Percentiles rank a stretch among this genome's conserved stretches.
These are phyloP conservation scores for Corvus cornix DNA, from an alignment of 2,113 vertebrate species.

Conservation along the genomic window DNA sequence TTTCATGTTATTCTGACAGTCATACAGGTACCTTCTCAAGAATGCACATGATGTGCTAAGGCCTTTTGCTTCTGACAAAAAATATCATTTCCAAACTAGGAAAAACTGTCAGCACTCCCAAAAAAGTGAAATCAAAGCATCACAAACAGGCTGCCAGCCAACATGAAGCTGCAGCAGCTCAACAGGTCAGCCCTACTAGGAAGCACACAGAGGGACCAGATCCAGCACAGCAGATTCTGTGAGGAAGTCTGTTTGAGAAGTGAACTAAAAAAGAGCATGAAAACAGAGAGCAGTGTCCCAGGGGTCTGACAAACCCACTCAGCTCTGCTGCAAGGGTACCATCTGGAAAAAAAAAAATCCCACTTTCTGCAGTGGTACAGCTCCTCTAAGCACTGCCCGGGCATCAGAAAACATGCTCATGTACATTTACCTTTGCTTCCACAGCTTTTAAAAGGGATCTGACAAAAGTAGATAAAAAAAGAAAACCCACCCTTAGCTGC, in stretches of 20 bases:
- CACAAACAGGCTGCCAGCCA: neutral
- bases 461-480: neutral
- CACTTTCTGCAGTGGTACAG: neutral
- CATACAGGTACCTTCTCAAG: neutral
- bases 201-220: neutral
- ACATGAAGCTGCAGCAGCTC: neutral
- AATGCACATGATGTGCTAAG: fast-evolving
- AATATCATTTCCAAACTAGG: neutral
- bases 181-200: neutral
- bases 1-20: neutral
- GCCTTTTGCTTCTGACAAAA: neutral
- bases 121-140: neutral
- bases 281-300: neutral
- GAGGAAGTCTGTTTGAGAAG: neutral
- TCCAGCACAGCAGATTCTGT: neutral
- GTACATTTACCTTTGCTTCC: neutral
- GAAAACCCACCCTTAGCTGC: neutral
- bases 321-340: neutral
- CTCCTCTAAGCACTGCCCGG: neutral
- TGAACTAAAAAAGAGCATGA: neutral
- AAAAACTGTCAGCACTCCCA: neutral
- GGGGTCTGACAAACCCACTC: neutral
- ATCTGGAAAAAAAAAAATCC: neutral
- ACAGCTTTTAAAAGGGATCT: neutral
- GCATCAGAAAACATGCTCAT: neutral